These are phyloP conservation scores for Corythornis leucogaster DNA, from an alignment of 2,797 vertebrate genomes.

Conservation along the genomic window DNA sequence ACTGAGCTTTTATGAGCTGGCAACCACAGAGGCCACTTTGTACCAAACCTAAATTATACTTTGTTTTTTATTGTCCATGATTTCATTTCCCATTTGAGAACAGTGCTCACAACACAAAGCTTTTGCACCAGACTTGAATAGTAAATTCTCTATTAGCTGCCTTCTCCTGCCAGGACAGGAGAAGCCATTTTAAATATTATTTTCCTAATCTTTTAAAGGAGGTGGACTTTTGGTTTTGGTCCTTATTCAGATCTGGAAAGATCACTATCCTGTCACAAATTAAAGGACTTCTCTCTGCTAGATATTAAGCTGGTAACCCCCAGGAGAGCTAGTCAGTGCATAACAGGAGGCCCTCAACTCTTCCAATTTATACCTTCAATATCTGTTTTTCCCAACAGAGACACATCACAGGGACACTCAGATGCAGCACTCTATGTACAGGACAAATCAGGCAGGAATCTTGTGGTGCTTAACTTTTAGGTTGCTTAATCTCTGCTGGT, in stretches of 20 bases:
- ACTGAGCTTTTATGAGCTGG: not conserved
- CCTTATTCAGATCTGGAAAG: not conserved
- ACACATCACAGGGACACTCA: not conserved
- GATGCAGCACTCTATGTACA: not conserved
- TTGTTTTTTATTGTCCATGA: not conserved
- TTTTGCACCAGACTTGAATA: not conserved
- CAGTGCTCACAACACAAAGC: not conserved
- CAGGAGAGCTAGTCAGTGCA: not conserved
- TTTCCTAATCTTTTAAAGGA: not conserved
- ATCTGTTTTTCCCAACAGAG: not conserved
- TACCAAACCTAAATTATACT: not conserved
- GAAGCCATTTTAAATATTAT: not conserved
- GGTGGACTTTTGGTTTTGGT: fast-evolving
- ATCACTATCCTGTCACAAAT: not conserved
- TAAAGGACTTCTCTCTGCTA: not conserved
- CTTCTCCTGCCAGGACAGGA: not conserved
- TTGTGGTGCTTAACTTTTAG: not conserved
- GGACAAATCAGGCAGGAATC: not conserved
- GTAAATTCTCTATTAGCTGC: not conserved
- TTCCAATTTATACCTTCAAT: not conserved
- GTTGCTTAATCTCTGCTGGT: not conserved
- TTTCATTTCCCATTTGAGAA: conserved; percentile 20
- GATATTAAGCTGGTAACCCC: not conserved
- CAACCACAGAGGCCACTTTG: not conserved
- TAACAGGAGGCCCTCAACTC: not conserved